A percentile compares a stretch with the other conserved stretches of the same genome.
Evolutionary conservation across 2,888 invertebrate genomes (phyloP).

Genomic region (Agonum fuliginosum): DNA sequence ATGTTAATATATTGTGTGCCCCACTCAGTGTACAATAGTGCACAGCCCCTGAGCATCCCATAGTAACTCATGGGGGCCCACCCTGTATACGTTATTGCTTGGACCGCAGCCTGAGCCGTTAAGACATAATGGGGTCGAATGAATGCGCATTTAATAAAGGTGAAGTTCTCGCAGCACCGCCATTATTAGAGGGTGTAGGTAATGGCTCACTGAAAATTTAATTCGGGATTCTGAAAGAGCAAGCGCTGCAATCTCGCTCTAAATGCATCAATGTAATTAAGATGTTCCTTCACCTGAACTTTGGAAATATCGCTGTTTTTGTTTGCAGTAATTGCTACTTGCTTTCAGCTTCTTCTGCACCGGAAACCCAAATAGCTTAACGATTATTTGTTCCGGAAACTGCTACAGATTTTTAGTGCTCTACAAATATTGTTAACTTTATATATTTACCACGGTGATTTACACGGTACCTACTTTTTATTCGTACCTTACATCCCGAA

Average conservation of each 20-base stretch:
- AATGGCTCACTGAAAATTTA: conserved; percentile 58
- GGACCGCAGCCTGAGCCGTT: conserved; percentile 46
- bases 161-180: conserved; percentile 34
- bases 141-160: conserved; percentile 60
- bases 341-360: background rate
- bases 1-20: background rate
- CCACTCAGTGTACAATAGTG: background rate
- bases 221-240: conserved; percentile 40
- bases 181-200: conserved; percentile 50
- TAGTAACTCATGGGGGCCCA: background rate
- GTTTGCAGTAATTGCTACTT: background rate
- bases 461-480: no score
- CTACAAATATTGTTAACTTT: no score
- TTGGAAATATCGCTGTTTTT: conserved; percentile 15
- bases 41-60: background rate
- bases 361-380: background rate
- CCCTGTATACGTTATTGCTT: conserved; percentile 1
- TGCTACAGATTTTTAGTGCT: background rate
- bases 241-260: conserved; percentile 35
- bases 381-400: background rate
- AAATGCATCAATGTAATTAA: conserved; percentile 35
- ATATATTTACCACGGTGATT: no score
- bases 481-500: no score
- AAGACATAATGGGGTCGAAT: conserved; percentile 58
- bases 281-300: conserved; percentile 19